Base-by-base conservation (phyloP, 92 coral and sea anemone species). In the Zoanthus sansibaricus region DNA sequence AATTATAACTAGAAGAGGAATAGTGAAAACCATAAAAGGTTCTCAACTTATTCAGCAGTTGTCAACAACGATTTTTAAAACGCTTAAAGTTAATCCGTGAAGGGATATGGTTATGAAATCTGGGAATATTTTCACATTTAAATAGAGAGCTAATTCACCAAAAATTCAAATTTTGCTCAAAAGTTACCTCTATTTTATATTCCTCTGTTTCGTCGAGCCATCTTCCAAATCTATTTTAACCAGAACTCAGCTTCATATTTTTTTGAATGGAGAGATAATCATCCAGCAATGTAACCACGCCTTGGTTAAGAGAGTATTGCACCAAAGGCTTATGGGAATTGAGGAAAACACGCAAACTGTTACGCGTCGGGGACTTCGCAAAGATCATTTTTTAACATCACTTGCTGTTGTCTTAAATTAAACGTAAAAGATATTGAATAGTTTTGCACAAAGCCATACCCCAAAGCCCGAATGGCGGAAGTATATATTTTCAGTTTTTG, bases 311-410 rank as follows among this genome's bases (percentile, higher is more conserved):
- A 49, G 55, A 49, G 55, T 7, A 16, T 59, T 58, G 52, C 71
- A 33, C 20, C 85, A 80, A 68, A 68, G 85, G 58, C 18, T 80
- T 80, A 9, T 80, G 85, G 85, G 85, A 80, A 67, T 44, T 11
- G n/a, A 30, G 46, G 54, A 0, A 25, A 31, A n/a, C 72, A 25
- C 25, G 25, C 25, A 25, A 25, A 25, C 25, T 25, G 25, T 25
- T 25, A 25, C 25, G 25, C 25, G 25, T 37, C 4, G 42, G 4
- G 42, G 42, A 37, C 42, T 2, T 37, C 2, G 42, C 42, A 37
- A 37, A 37, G 3, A 4, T 37, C 42, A 37, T 37, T 37, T 37
- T 2, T 37, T 37, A 0, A 33, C 42, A 1, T 33, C 42, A 0
- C 42, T 33, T 33, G 42, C 42, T 4, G 4, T 37, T 0, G 42